Base-by-base conservation (phyloP, 2,113 vertebrate genomes). In the Saguinus midas region DNA sequence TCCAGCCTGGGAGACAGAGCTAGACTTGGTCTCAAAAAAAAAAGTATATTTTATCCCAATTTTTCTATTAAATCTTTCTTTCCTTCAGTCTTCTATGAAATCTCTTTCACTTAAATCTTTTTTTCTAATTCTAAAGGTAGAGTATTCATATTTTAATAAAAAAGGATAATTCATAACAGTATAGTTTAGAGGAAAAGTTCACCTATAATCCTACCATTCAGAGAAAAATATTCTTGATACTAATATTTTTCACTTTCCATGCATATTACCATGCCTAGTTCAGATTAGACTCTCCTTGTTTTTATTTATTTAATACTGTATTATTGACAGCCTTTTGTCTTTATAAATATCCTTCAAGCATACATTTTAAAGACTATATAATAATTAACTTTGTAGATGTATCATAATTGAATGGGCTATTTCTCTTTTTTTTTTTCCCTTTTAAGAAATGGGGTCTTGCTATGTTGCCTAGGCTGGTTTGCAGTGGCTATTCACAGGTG, bases 71-170 rank as follows among this genome's bases (percentile, higher is more conserved):
- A 90, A 68, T 85, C 16, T 85, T 93, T 64, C 45, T 52, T 94
- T 78, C 37, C 18, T 75, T 88, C 55, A 43, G 8, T 66, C 72
- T 64, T 90, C 25, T 43, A 35, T 58, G 35, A 27, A 23, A n/a
- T 90, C 35, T 64, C 23, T 48, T 84, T 45, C 18, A 50, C 43
- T 93, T 37, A 90, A 7, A 8, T 55, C 68, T 45, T 82, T 95
- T 79, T 75, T 88, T 72, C 58, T 83, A 16, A 89, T 89, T 73
- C 55, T 92, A 64, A 89, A 94, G 43, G 18, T 81, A 87, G 70
- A 87, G 57, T 25, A 43, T 80, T 4, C 61, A 64, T 91, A 89
- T 58, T 96, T 96, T 76, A 76, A 87, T 86, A 64, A 84, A 76
- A 55, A 82, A 80, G 80, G 17, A 86, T 81, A 95, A 73, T 48